phyloP scores from a whole-genome alignment of 2,113 vertebrate genomes.

The Periophthalmodon schlosseri region DNA sequence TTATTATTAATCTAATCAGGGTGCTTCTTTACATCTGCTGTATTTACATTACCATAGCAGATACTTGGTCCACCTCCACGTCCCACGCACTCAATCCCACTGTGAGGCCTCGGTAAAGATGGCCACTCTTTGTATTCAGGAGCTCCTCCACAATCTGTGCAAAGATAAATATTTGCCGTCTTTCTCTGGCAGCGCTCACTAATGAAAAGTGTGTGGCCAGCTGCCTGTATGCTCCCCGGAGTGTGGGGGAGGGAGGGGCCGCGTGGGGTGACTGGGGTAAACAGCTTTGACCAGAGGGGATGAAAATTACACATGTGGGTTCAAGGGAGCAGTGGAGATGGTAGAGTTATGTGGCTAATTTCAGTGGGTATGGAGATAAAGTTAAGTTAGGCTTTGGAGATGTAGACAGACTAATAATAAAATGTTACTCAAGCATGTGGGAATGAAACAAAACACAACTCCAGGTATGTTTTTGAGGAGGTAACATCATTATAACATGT shows the following conservation, averaged over 20 bases:
- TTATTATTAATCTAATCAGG: background rate
- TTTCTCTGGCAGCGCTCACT: constrained; percentile 55
- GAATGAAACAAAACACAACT: no score
- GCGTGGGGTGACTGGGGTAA: constrained; percentile 34
- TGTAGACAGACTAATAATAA: no score
- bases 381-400: no score
- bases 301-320: constrained; percentile 35
- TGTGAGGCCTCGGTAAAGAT: constrained; percentile 34
- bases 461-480: no score
- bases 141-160: constrained; percentile 54
- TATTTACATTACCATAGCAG: constrained; percentile 25
- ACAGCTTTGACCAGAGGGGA: constrained; percentile 29
- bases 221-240: constrained; percentile 45
- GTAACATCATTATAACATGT: no score
- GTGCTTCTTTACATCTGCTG: constrained; percentile 19
- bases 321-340: constrained; percentile 12
- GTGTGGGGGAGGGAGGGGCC: constrained; percentile 17
- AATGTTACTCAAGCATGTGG: no score
- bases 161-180: constrained; percentile 75
- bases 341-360: constrained; percentile 1
- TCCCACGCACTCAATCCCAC: constrained; percentile 43
- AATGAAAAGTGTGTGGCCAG: constrained; percentile 66
- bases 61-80: constrained; percentile 31
- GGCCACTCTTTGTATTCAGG: constrained; percentile 60
- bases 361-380: background rate